phyloP scores from a whole-genome alignment of 2,888 invertebrate genomes.

The Agonopterix alstromeriana region DNA sequence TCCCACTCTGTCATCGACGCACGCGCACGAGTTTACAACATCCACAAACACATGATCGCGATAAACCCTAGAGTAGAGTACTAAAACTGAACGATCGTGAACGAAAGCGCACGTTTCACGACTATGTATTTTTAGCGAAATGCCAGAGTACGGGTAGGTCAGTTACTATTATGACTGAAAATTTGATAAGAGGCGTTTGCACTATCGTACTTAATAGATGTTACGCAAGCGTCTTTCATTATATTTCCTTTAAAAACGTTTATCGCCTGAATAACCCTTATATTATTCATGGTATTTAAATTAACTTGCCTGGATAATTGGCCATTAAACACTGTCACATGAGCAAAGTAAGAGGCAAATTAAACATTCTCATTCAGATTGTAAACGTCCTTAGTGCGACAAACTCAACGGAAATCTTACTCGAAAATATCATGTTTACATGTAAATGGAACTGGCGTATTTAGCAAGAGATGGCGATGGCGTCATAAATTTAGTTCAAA shows the following conservation, averaged over 20 bases:
- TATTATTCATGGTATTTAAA: slow-evolving; percentile 4
- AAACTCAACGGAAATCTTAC: no score
- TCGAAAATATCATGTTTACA: no score
- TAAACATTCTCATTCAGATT: no score
- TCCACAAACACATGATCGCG: slow-evolving; percentile 24
- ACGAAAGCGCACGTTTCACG: slow-evolving; percentile 60
- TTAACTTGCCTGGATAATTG: slow-evolving; percentile 1
- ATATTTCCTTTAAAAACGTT: slow-evolving; percentile 2
- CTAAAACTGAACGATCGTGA: slow-evolving; percentile 47
- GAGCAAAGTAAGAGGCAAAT: slow-evolving; percentile 19
- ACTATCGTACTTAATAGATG: slow-evolving; percentile 9
- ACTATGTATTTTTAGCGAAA: slow-evolving; percentile 61
- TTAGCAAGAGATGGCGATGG: no score
- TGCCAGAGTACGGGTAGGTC: slow-evolving; percentile 63
- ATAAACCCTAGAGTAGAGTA: slow-evolving; percentile 31
- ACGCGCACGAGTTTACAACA: slow-evolving; percentile 20
- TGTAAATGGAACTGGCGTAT: no score
- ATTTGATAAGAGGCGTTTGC: slow-evolving; percentile 37
- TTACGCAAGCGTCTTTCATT: no score
- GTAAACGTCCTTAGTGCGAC: no score
- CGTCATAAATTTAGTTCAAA: background rate
- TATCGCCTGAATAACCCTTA: slow-evolving; percentile 4
- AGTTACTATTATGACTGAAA: slow-evolving; percentile 64
- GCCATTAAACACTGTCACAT: no score
- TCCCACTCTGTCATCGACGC: slow-evolving; percentile 31